These are phyloP conservation scores for Caenorhabditis inopinata DNA, from an alignment of 1,140 invertebrate genomes.

Conservation along the genomic window DNA sequence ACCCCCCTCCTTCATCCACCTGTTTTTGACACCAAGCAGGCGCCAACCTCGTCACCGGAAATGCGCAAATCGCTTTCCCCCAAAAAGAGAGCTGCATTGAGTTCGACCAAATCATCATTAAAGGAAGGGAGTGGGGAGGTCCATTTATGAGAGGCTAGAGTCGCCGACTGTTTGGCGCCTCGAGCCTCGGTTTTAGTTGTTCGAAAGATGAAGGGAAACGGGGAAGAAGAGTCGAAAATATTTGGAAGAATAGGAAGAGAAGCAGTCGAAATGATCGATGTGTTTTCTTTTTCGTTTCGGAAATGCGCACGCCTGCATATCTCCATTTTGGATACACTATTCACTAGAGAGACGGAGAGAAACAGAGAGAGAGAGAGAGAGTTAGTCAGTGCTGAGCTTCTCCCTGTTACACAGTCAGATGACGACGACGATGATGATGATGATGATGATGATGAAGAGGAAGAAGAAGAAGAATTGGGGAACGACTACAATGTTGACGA, in stretches of 20 bases:
- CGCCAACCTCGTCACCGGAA: background rate
- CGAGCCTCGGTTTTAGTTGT: background rate
- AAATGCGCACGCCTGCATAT: background rate
- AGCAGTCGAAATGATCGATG: constrained; percentile 19
- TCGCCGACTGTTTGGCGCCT: constrained; percentile 6
- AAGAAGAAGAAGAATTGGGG: background rate
- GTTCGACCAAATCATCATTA: background rate
- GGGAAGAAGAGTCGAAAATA: background rate
- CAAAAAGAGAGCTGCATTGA: too few species aligned
- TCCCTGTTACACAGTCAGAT: constrained; percentile 12
- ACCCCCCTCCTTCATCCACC: background rate
- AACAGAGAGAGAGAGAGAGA: background rate
- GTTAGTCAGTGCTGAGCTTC: background rate
- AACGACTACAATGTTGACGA: background rate
- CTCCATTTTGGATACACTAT: background rate
- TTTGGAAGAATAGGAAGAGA: background rate
- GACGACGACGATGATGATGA: constrained; percentile 12
- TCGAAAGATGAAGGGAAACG: background rate
- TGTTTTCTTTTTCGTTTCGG: background rate
- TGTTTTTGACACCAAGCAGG: background rate
- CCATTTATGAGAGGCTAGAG: background rate
- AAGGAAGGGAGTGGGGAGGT: too few species aligned
- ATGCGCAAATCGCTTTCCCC: background rate
- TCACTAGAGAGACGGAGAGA: background rate
- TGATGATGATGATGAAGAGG: too few species aligned